Conservation (phyloP, 2,888 invertebrate species). For the Drosophila kambysellisi region DNA sequence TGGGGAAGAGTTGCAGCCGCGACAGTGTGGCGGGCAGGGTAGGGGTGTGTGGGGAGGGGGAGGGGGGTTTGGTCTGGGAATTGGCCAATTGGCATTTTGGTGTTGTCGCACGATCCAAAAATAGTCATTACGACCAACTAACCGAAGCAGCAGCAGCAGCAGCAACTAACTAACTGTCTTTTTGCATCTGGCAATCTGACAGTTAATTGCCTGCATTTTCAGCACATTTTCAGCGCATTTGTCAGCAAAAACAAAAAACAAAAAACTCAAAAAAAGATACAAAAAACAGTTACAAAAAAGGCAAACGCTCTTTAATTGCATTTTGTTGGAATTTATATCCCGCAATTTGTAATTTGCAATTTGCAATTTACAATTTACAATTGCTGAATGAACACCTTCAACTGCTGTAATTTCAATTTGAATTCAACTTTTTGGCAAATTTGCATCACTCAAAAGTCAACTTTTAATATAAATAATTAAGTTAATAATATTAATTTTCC, state of each 20-base stretch:
- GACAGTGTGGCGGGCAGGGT: background rate
- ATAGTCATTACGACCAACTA: slow-evolving; percentile 74
- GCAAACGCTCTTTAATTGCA: slow-evolving; percentile 42
- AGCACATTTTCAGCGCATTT: slow-evolving; percentile 57
- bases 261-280: background rate
- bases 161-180: slow-evolving; percentile 15
- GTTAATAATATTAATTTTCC: background rate
- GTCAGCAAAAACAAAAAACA: slow-evolving; percentile 20
- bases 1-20: background rate
- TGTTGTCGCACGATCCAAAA: slow-evolving; percentile 70
- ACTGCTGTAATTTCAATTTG: background rate
- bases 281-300: background rate
- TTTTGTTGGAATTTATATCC: slow-evolving; percentile 11
- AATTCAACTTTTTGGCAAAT: slow-evolving; percentile 3
- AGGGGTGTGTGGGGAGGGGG: background rate
- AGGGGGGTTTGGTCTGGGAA: slow-evolving; percentile 10
- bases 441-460: background rate
- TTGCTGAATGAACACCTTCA: background rate
- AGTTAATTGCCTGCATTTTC: slow-evolving; percentile 68
- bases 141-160: slow-evolving; percentile 29
- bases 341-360: background rate
- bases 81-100: slow-evolving; percentile 50
- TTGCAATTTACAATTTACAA: background rate
- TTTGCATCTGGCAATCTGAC: slow-evolving; percentile 41
- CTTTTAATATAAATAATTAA: background rate